Base-by-base conservation (phyloP, 2,888 invertebrate species). In the Slavum lentiscoides region DNA sequence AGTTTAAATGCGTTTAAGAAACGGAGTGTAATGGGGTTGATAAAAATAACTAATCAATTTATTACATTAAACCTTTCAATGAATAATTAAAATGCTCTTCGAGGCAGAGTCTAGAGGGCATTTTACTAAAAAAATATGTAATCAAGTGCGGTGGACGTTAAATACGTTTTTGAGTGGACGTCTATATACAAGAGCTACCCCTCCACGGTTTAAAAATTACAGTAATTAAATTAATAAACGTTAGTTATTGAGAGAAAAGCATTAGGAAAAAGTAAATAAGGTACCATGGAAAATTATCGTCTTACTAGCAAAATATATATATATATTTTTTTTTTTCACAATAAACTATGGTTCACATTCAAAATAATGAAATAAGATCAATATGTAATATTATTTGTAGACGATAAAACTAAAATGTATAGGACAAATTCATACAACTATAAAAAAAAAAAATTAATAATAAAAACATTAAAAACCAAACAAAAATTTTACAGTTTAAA, bases 271-370 rank as follows among this genome's bases (percentile, higher is more conserved):
- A 74, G 19, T 66, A 66, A 58, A 9, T 9, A 43, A 43, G 43
- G 19, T 55, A 66, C 17, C 2, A 53, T 11, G 30, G 43, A 49
- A 4, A 43, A 58, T 43, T 58, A 59, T 59, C n/a, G 68, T 62
- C 69, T 77, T 77, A 37, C 49, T 76, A 59, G 8, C 23, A 76
- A 76, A 61, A 77, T 77, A 77, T 77, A 30, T 30, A 30, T 30
- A 30, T 30, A 30, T 30, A 30, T 30, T 30, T 30, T 68, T 67
- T 43, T 77, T 77, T 53, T 77, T n/a, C n/a, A 49, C 30, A 61
- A 37, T 68, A 69, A 67, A 76, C 68, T 76, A 76, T 76, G 30
- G 30, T 70, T 77, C 23, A 69, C 39, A 77, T 69, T 70, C 21
- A 70, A 69, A 69, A 70, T 77, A 53, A 69, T 69, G 61, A 62